phyloP scores from a whole-genome alignment of 2,113 vertebrate genomes.

The Chrysemys picta region DNA sequence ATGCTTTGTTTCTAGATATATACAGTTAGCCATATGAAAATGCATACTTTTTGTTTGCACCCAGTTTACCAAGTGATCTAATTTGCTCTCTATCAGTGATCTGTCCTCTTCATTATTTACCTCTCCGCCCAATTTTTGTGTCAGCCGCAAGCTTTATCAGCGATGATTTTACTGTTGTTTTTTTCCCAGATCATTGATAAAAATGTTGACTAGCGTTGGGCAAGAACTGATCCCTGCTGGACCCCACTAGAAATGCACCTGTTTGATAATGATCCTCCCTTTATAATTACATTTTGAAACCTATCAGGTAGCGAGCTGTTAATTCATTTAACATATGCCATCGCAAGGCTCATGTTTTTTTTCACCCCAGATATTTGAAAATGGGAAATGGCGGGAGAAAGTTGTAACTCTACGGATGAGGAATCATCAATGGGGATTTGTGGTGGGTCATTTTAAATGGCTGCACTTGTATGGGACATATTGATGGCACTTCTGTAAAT shows the following conservation, averaged over 20 bases:
- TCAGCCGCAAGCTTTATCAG: background rate
- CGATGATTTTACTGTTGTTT: background rate
- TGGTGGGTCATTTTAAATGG: background rate
- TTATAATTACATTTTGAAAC: background rate
- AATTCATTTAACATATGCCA: background rate
- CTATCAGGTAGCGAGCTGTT: background rate
- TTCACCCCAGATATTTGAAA: background rate
- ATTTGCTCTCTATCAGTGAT: background rate
- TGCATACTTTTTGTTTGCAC: too few species aligned
- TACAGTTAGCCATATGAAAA: too few species aligned
- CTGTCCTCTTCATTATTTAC: background rate
- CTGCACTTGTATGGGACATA: background rate
- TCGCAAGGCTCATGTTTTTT: background rate
- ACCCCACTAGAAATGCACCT: background rate
- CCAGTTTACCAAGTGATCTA: too few species aligned
- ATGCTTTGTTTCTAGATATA: too few species aligned
- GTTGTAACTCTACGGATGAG: background rate
- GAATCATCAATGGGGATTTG: background rate
- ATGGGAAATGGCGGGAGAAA: background rate
- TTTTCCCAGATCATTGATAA: background rate
- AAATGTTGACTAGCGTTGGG: background rate
- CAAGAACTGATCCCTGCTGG: background rate
- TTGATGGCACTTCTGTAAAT: background rate
- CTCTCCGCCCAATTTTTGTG: background rate
- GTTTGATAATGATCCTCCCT: background rate